A percentile compares a stretch with the other conserved stretches of the same genome.
phyloP scores from a whole-genome alignment of 2,888 invertebrate genomes.

The Sarcophaga variegata region DNA sequence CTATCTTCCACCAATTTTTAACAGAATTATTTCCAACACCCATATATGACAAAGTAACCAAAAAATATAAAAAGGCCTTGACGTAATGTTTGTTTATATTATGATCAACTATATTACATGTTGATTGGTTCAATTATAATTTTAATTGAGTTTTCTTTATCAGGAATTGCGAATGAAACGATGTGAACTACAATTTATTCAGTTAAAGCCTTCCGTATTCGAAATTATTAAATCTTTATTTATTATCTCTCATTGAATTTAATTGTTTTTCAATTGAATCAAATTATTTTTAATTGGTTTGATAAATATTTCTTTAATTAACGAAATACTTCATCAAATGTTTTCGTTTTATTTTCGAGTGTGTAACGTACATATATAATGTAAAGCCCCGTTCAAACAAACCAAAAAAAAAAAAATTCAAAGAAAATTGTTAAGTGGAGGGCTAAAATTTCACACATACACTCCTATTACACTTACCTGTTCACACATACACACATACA shows the following conservation, averaged over 20 bases:
- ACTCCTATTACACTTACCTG: neutral
- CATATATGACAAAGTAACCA: no score
- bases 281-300: neutral
- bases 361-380: conserved; percentile 3
- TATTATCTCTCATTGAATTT: neutral
- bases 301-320: neutral
- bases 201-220: no score
- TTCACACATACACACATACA: neutral
- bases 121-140: no score
- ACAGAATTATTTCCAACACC: no score
- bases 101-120: no score
- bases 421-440: conserved; percentile 56
- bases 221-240: neutral
- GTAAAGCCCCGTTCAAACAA: conserved; percentile 21
- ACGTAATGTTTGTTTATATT: no score
- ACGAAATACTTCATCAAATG: neutral
- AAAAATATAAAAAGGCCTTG: no score
- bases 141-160: no score
- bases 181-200: no score
- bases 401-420: neutral
- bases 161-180: no score
- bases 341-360: neutral
- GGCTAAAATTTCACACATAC: conserved; percentile 41
- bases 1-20: no score
- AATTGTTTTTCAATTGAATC: neutral